A percentile compares a stretch with the other conserved stretches of the same genome.
phyloP scores from a whole-genome alignment of 2,113 vertebrate genomes.

The Blennius ocellaris region DNA sequence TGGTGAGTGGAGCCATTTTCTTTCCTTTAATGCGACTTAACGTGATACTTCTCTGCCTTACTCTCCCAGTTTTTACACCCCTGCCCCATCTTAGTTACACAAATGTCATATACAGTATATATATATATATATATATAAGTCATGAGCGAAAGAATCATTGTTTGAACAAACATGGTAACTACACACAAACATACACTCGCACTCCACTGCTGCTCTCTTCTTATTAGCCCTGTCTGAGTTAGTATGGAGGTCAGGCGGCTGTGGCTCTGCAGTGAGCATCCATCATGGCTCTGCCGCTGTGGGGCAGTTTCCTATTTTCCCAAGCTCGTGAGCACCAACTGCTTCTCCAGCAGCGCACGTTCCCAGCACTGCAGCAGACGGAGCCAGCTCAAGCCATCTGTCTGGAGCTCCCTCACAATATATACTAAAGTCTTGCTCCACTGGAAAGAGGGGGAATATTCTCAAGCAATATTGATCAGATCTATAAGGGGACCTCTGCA shows the following conservation, averaged over 20 bases:
- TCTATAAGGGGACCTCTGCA: conserved; percentile 20
- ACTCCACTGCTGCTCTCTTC: conserved; percentile 25
- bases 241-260: conserved; percentile 77
- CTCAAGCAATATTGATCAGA: conserved; percentile 57
- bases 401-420: conserved; percentile 43
- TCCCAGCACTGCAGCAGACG: conserved; percentile 66
- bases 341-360: conserved; percentile 55
- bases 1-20: conserved; percentile 31
- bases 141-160: not conserved
- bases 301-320: conserved; percentile 75
- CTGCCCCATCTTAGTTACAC: not conserved
- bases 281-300: conserved; percentile 78
- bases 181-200: not conserved
- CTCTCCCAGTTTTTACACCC: not conserved
- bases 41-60: not conserved
- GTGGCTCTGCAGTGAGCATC: conserved; percentile 81
- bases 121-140: conserved; percentile 6
- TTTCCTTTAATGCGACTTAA: not conserved
- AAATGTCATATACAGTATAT: not conserved
- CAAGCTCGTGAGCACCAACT: conserved; percentile 67
- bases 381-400: conserved; percentile 75
- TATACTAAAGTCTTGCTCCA: conserved; percentile 45
- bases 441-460: conserved; percentile 24
- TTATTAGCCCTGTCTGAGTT: conserved; percentile 67
- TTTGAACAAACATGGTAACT: not conserved